A percentile compares a stretch with the other conserved stretches of the same genome.
phyloP scores from a whole-genome alignment of 2,797 vertebrate species.

The Vespertilio murinus region DNA sequence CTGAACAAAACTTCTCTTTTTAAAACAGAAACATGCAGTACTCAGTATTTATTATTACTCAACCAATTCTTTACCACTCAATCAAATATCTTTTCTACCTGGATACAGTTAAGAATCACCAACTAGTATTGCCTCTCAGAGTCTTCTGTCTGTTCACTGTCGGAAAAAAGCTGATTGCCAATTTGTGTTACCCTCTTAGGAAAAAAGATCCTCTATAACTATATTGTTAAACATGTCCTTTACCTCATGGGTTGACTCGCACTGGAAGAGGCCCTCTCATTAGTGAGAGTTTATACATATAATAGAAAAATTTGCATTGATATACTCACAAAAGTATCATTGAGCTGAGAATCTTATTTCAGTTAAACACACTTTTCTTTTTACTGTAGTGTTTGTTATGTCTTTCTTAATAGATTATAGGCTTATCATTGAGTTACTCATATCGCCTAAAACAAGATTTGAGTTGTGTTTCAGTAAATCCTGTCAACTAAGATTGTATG shows the following conservation, averaged over 20 bases:
- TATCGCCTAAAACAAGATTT: not conserved
- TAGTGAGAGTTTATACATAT: not conserved
- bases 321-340: not conserved
- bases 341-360: slow-evolving; percentile 29
- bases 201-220: not conserved
- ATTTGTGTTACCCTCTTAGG: not conserved
- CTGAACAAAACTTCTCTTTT: not conserved
- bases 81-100: not conserved
- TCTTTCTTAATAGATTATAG: slow-evolving; percentile 37
- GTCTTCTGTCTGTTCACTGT: not conserved
- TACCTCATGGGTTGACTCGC: not conserved
- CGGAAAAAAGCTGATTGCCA: not conserved
- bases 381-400: not conserved
- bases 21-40: not conserved
- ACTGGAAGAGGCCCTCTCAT: not conserved
- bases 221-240: not conserved
- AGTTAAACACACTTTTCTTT: slow-evolving; percentile 7
- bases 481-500: not conserved
- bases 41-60: not conserved
- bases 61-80: not conserved
- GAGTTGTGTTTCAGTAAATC: slow-evolving; percentile 17
- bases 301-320: slow-evolving; percentile 42
- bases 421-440: slow-evolving; percentile 15
- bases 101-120: not conserved
- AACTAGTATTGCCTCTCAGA: not conserved